Evolutionary conservation across 2,888 invertebrate genomes (phyloP).

Genomic region (Caenorhabditis uteleia): DNA sequence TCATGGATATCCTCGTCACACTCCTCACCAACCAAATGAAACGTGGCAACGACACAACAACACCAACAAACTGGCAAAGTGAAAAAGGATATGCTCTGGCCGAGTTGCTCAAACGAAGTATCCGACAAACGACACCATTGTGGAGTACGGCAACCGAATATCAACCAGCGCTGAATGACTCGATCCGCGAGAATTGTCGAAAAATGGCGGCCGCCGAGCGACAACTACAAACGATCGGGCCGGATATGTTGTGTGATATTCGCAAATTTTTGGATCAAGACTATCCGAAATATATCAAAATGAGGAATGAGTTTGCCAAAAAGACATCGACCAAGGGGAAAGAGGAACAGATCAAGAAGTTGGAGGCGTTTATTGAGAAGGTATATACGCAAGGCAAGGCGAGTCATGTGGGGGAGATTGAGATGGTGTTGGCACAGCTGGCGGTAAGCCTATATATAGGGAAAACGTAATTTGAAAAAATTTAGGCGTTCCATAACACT

Average conservation of each 20-base stretch:
- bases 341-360: too few relatives aligned
- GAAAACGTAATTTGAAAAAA: too few relatives aligned
- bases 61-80: slow-evolving; percentile 8
- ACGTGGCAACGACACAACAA: slow-evolving; percentile 24
- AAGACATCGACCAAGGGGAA: too few relatives aligned
- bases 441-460: too few relatives aligned
- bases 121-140: slow-evolving; percentile 12
- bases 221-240: slow-evolving; percentile 12
- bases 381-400: too few relatives aligned
- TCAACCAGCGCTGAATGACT: slow-evolving; percentile 23
- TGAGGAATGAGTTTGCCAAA: too few relatives aligned
- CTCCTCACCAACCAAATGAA: slow-evolving; percentile 7
- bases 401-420: too few relatives aligned
- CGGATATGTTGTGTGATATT: slow-evolving; percentile 10
- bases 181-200: slow-evolving; percentile 12
- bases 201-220: slow-evolving; percentile 11
- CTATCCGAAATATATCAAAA: too few relatives aligned
- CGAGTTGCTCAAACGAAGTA: slow-evolving; percentile 12
- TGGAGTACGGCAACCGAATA: slow-evolving; percentile 21
- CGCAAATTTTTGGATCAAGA: slow-evolving; percentile 12
- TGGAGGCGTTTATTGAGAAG: too few relatives aligned
- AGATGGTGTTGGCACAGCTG: too few relatives aligned
- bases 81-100: slow-evolving; percentile 13
- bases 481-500: too few relatives aligned
- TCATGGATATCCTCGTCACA: too few relatives aligned